A percentile compares a stretch with the other conserved stretches of the same genome.
These are phyloP conservation scores for Ganaspis brasiliensis DNA, from an alignment of 2,888 invertebrate species.

Conservation along the genomic window DNA sequence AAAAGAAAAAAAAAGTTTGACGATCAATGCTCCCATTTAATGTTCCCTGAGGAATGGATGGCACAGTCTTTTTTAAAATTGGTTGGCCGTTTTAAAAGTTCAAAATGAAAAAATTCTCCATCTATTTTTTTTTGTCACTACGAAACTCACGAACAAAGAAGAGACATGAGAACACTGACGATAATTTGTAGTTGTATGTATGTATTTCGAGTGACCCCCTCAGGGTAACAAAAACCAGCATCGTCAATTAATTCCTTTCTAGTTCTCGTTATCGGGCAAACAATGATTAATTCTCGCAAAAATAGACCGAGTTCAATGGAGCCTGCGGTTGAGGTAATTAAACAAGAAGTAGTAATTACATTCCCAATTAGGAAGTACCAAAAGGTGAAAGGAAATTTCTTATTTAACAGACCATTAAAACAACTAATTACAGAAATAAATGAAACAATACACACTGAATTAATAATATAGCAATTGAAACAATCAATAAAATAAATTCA, in stretches of 20 bases:
- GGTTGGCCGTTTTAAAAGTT: not conserved
- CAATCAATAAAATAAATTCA: too few relatives aligned
- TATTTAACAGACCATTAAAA: not conserved
- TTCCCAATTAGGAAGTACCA: conserved; percentile 21
- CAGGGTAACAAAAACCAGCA: conserved; percentile 10
- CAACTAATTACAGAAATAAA: not conserved
- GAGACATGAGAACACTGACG: conserved; percentile 16
- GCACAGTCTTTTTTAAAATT: not conserved
- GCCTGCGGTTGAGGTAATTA: conserved; percentile 13
- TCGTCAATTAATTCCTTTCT: conserved; percentile 36
- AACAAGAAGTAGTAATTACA: conserved; percentile 29
- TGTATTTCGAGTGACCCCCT: conserved; percentile 18
- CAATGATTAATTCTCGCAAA: conserved; percentile 36
- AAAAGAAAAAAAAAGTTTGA: not conserved
- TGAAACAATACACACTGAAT: not conserved
- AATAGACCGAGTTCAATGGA: conserved; percentile 1
- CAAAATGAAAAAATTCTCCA: conserved; percentile 12
- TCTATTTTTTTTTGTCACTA: not conserved
- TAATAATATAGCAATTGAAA: too few relatives aligned
- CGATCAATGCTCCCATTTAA: conserved; percentile 17
- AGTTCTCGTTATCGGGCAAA: conserved; percentile 33
- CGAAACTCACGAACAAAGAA: not conserved
- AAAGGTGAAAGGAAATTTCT: not conserved
- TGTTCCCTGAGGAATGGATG: not conserved
- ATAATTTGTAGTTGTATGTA: conserved; percentile 22